A percentile compares a stretch with the other conserved stretches of the same genome.
Conservation (phyloP, 2,797 vertebrate genomes). For the Myotis planiceps region DNA sequence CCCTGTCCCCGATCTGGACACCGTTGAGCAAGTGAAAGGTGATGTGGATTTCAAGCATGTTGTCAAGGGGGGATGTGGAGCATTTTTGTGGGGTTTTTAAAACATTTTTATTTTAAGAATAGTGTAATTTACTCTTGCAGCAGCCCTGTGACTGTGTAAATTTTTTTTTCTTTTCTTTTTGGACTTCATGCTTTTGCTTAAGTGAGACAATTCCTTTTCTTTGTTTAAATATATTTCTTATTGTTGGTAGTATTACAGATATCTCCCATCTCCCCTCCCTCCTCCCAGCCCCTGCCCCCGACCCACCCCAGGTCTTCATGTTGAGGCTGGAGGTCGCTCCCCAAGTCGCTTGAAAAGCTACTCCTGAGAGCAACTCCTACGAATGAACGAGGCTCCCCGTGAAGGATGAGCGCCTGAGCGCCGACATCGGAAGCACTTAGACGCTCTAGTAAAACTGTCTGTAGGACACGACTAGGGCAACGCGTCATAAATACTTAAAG, state of each 20-base stretch:
- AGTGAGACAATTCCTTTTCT: too few relatives aligned
- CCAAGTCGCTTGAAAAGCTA: not conserved
- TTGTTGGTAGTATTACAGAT: too few relatives aligned
- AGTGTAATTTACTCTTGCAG: too few relatives aligned
- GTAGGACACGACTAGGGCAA: conserved; percentile 46
- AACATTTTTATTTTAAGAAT: too few relatives aligned
- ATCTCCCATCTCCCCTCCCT: too few relatives aligned
- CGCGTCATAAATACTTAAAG: conserved; percentile 74
- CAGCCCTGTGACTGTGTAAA: too few relatives aligned
- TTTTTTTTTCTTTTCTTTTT: too few relatives aligned
- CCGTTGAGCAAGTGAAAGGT: not conserved
- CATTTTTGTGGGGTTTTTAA: too few relatives aligned
- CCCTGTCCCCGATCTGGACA: not conserved
- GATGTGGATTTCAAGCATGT: not conserved
- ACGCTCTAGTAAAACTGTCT: conserved; percentile 71
- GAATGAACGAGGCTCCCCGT: not conserved
- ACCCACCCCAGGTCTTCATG: too few relatives aligned
- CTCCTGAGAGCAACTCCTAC: not conserved
- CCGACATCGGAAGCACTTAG: conserved; percentile 68
- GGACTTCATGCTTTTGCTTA: too few relatives aligned
- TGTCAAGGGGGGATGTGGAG: not conserved
- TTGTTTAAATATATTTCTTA: too few relatives aligned
- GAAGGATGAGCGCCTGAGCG: not conserved
- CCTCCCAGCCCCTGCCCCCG: too few relatives aligned
- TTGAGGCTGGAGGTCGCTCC: not conserved